Evolutionary conservation across 2,113 vertebrate genomes (phyloP).

Genomic region (Cacatua alba): DNA sequence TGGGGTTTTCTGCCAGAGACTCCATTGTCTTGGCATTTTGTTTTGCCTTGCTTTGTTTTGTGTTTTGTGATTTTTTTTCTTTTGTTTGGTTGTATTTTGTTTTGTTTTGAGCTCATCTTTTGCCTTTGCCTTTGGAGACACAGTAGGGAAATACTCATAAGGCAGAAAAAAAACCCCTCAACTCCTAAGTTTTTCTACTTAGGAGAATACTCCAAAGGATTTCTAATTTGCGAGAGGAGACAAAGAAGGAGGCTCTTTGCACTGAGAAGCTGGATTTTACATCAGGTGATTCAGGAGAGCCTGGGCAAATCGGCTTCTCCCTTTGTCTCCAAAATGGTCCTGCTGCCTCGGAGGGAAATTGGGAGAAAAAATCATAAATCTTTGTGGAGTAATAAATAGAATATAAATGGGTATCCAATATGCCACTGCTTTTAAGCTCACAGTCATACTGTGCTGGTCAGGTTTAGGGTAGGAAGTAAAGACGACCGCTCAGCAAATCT

Average conservation of each 20-base stretch:
- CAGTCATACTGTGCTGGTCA: conserved; percentile 35
- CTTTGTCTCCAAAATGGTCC: conserved; percentile 30
- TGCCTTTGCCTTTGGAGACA: neutral
- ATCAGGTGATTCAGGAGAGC: conserved; percentile 7
- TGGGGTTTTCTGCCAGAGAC: neutral
- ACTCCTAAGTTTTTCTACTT: neutral
- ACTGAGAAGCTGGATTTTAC: conserved; percentile 41
- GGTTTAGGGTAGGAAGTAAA: conserved; percentile 41
- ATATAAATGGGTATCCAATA: conserved; percentile 66
- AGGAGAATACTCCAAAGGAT: neutral
- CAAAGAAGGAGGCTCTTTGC: neutral
- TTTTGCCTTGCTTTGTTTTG: neutral
- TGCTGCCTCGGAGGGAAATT: neutral
- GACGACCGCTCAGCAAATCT: neutral
- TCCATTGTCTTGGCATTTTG: neutral
- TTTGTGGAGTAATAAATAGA: conserved; percentile 58
- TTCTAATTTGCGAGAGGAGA: neutral
- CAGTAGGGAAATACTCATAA: neutral
- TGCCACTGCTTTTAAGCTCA: conserved; percentile 45
- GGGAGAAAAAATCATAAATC: conserved; percentile 63
- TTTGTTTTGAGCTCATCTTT: neutral
- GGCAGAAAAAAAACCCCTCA: neutral
- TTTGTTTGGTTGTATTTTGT: neutral
- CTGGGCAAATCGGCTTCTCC: neutral
- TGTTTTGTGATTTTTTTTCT: neutral